Percentiles rank a stretch among this genome's conserved stretches.
phyloP scores from a whole-genome alignment of 2,888 invertebrate species.

The Lasioglossum vierecki region DNA sequence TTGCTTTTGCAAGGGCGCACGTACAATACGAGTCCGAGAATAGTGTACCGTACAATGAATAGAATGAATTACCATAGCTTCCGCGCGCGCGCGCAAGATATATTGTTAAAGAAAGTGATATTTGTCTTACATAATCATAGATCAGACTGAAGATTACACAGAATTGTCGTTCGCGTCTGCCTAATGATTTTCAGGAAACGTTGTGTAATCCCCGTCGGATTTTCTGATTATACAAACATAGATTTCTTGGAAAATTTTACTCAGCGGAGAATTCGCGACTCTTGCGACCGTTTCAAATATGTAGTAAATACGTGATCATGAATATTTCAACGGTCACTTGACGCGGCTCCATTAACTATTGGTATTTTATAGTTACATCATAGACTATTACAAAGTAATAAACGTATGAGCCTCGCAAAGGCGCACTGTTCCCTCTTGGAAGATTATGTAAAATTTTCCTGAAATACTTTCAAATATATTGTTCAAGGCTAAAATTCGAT shows the following conservation, averaged over 20 bases:
- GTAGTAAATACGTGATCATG: background rate
- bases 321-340: background rate
- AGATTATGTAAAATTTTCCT: background rate
- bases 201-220: slow-evolving; percentile 68
- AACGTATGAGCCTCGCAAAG: background rate
- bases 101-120: slow-evolving; percentile 67
- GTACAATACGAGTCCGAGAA: background rate
- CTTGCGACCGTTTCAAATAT: slow-evolving; percentile 3
- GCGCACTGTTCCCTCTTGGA: background rate
- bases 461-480: background rate
- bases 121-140: slow-evolving; percentile 73
- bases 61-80: slow-evolving; percentile 19
- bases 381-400: background rate
- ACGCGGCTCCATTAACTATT: background rate
- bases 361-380: slow-evolving; percentile 1
- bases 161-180: slow-evolving; percentile 75
- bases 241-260: slow-evolving; percentile 53
- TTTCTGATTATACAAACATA: slow-evolving; percentile 56
- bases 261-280: slow-evolving; percentile 19
- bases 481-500: background rate
- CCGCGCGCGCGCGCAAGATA: slow-evolving; percentile 3
- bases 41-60: background rate
- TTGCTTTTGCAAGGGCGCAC: background rate
- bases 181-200: slow-evolving; percentile 76
- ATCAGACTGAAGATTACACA: slow-evolving; percentile 70